A percentile compares a stretch with the other conserved stretches of the same genome.
Conservation (phyloP, 1,140 invertebrate genomes). For the Aphaenogaster floridana region DNA sequence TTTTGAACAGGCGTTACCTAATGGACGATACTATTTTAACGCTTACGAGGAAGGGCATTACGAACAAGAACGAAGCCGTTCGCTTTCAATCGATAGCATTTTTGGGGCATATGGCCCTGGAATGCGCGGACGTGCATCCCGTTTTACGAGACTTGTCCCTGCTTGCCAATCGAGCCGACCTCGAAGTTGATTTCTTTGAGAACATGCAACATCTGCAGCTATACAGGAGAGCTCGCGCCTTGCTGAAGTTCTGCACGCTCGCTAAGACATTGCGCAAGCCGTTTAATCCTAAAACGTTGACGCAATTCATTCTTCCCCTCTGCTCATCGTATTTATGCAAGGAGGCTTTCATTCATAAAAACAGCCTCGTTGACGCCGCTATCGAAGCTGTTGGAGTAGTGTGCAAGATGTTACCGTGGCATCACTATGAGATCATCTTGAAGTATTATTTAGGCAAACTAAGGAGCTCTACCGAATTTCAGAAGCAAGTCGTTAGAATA, state of each 20-base stretch:
- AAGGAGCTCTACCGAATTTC: constrained; percentile 90
- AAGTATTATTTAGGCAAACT: constrained; percentile 93
- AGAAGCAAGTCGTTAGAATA: constrained; percentile 94
- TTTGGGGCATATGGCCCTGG: constrained; percentile 91
- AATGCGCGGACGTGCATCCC: constrained; percentile 91
- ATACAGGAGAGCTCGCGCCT: constrained; percentile 93
- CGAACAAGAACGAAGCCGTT: constrained; percentile 89
- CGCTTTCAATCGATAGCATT: constrained; percentile 92
- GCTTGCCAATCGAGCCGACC: constrained; percentile 91
- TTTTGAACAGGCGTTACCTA: constrained; percentile 88
- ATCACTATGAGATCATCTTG: constrained; percentile 93
- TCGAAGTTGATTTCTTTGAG: constrained; percentile 97
- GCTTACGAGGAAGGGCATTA: constrained; percentile 90
- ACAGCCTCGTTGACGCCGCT: constrained; percentile 94
- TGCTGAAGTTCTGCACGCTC: constrained; percentile 90
- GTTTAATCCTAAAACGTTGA: constrained; percentile 91
- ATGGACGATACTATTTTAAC: constrained; percentile 91
- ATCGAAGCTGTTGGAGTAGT: constrained; percentile 92
- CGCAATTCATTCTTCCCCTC: constrained; percentile 95
- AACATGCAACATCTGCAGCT: constrained; percentile 96
- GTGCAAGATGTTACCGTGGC: constrained; percentile 94
- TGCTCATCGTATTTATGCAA: constrained; percentile 93
- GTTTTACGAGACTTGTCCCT: constrained; percentile 91
- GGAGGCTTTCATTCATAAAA: constrained; percentile 91
- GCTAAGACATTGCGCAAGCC: constrained; percentile 88